Evolutionary conservation across 2,797 vertebrate genomes (phyloP), one percentile per base, ranked within the genome.

Genomic region (Bucorvus abyssinicus): DNA sequence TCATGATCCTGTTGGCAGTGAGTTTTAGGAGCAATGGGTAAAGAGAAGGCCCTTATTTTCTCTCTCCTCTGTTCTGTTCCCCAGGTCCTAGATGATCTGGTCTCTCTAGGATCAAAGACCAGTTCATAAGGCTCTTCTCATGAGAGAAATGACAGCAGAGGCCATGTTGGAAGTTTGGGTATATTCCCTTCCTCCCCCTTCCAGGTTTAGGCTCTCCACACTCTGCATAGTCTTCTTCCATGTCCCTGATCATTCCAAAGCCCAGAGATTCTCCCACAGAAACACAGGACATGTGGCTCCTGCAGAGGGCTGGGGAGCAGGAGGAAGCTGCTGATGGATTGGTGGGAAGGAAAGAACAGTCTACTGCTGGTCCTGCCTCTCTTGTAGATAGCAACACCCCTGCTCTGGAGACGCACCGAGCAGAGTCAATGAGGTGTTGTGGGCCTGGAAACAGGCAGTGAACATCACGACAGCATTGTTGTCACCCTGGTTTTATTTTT

Each of bases 151-250:
- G 1, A 21, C 6, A 71, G 14, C 26, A 69, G 11, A 87, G 15
- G 10, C 6, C 7, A 13, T 7, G 19, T 2, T 49, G 68, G 23
- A 45, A 5, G 7, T 40, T 77, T 55, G 53, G 7, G 13, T 67
- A 29, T 4, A 9, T 2, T 52, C 12, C 7, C 5, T 24, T 63
- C 34, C 36, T 44, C 2, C 5, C 2, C 11, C 4, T 47, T 6
- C 8, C 30, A 29, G 2, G 14, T 60, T 85, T 53, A 82, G 27
- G 22, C 2, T 69, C 22, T 14, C 7, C 32, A 73, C 14, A 68
- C 12, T 8, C 18, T 38, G 2, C 55, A 49, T 6, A 55, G 5
- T 65, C 23, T 38, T 50, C 3, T 69, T 45, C 24, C 14, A 10
- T 5, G 6, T 52, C 21, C 27, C 12, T 53, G 49, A 6, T 18